These are phyloP conservation scores for Tenthredo mesomela DNA, from an alignment of 2,888 invertebrate genomes.

Conservation along the genomic window DNA sequence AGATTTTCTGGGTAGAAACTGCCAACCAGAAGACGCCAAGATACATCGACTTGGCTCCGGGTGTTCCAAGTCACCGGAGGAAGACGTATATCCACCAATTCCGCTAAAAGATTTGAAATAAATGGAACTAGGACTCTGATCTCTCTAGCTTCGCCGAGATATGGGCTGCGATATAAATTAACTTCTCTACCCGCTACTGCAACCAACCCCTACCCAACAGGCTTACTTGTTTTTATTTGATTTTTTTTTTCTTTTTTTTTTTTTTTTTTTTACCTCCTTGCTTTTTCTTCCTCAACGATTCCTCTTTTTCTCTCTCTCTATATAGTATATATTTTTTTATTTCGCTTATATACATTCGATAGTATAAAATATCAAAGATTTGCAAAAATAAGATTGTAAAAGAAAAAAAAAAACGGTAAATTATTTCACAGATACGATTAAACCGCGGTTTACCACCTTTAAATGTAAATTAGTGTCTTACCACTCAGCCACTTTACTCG, in stretches of 20 bases:
- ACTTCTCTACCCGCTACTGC: conserved; percentile 20
- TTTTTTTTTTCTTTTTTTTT: neutral
- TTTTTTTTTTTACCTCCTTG: neutral
- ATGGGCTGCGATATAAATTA: conserved; percentile 50
- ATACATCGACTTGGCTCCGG: conserved; percentile 52
- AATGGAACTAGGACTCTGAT: conserved; percentile 52
- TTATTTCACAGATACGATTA: neutral
- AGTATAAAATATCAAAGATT: neutral
- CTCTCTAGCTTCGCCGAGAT: conserved; percentile 49
- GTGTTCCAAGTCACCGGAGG: conserved; percentile 50
- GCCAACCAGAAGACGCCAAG: conserved; percentile 51
- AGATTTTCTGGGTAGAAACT: conserved; percentile 36
- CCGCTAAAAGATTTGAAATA: conserved; percentile 53
- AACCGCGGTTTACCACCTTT: neutral
- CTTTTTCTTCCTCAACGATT: neutral
- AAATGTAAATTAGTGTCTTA: conserved; percentile 40
- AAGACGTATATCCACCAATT: conserved; percentile 52
- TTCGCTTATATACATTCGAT: neutral
- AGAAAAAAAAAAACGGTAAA: neutral
- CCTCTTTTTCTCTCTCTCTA: neutral
- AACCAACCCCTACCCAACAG: neutral
- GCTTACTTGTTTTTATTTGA: neutral
- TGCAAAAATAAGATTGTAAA: neutral
- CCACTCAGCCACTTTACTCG: conserved; percentile 39
- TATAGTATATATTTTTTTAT: neutral